Percentiles rank a stretch among this genome's conserved stretches.
These are phyloP conservation scores for Chaetodon trifascialis DNA, from an alignment of 2,113 vertebrate species.

Conservation along the genomic window DNA sequence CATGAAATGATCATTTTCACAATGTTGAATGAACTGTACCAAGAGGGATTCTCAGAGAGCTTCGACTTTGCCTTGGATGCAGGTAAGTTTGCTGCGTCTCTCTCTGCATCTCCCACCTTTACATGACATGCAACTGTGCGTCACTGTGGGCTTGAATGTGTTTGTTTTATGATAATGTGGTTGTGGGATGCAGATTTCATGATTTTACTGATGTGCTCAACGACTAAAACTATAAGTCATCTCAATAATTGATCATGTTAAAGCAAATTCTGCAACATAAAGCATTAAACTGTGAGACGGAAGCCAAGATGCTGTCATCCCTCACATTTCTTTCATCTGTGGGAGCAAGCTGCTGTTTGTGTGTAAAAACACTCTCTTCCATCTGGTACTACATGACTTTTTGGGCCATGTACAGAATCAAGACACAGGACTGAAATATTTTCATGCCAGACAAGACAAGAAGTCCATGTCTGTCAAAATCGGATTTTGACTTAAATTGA, in stretches of 20 bases:
- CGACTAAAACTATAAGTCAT: neutral
- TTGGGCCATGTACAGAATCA: slow-evolving; percentile 1
- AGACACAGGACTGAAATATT: neutral
- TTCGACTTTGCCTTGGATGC: neutral
- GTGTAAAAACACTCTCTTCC: slow-evolving; percentile 1
- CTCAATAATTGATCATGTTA: neutral
- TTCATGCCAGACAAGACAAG: neutral
- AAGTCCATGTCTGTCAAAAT: neutral
- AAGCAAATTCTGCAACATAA: neutral
- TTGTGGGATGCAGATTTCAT: neutral
- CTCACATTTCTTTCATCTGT: neutral
- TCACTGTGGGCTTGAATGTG: neutral
- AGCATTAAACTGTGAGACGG: neutral
- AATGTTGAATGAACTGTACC: slow-evolving; percentile 4
- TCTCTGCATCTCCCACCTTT: neutral
- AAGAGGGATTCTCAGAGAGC: neutral
- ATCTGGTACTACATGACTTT: slow-evolving; percentile 22
- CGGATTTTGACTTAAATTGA: neutral
- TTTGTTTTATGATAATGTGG: neutral
- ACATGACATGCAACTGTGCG: neutral
- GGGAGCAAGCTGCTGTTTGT: neutral
- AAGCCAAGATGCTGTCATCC: neutral
- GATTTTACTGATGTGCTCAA: neutral
- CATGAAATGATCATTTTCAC: slow-evolving; percentile 26
- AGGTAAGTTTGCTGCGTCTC: neutral